Evolutionary conservation across 2,888 invertebrate species (phyloP).

Genomic region (Amphimallon solstitiale): DNA sequence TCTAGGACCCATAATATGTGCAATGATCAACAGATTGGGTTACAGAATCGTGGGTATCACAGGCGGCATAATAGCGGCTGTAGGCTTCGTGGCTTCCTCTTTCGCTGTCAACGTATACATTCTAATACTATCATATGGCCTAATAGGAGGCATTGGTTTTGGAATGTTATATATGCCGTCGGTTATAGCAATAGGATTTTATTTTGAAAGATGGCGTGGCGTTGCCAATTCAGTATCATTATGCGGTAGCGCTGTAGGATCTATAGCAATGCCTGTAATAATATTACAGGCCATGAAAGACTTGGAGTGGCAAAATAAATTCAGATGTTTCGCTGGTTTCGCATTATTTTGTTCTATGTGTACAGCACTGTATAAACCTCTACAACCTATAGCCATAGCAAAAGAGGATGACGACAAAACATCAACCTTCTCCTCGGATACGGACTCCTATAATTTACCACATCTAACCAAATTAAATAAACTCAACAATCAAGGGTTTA

Average conservation of each 20-base stretch:
- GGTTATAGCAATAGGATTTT: conserved; percentile 90
- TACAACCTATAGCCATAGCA: conserved; percentile 48
- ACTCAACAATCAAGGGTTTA: conserved; percentile 6
- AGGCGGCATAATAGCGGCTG: conserved; percentile 77
- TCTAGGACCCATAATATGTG: conserved; percentile 87
- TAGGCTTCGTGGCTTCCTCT: conserved; percentile 65
- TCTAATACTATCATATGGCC: conserved; percentile 84
- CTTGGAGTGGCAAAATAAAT: conserved; percentile 69
- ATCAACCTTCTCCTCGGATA: not conserved
- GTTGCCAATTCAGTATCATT: conserved; percentile 93
- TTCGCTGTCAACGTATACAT: conserved; percentile 62
- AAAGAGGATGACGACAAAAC: conserved; percentile 44
- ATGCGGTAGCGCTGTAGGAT: conserved; percentile 94
- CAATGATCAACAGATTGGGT: conserved; percentile 89
- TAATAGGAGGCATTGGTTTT: conserved; percentile 87
- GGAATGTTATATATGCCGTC: conserved; percentile 94
- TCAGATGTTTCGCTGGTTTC: conserved; percentile 64
- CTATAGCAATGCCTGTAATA: conserved; percentile 67
- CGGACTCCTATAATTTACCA: not conserved
- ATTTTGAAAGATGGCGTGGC: conserved; percentile 93
- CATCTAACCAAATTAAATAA: not conserved
- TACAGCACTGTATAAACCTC: conserved; percentile 52
- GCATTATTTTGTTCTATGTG: conserved; percentile 43
- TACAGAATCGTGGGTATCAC: conserved; percentile 84
- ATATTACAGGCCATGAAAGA: conserved; percentile 63